Percentiles rank a stretch among this genome's conserved stretches.
These are phyloP conservation scores for Drosophila ananassae DNA, from an alignment of 1,140 invertebrate genomes.

Conservation along the genomic window DNA sequence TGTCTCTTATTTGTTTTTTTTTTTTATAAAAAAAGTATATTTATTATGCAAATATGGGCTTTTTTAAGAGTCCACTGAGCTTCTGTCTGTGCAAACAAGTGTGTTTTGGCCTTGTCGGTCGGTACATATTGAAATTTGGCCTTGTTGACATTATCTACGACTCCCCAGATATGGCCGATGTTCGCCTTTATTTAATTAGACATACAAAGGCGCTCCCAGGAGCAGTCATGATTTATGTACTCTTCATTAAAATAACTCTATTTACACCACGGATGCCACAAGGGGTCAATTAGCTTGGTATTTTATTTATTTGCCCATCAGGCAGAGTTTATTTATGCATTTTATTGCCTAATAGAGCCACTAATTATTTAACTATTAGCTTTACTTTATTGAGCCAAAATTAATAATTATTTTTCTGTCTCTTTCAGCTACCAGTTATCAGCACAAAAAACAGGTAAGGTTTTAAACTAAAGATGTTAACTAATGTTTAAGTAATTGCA, in stretches of 20 bases:
- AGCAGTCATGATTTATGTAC: constrained; percentile 53
- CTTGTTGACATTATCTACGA: constrained; percentile 46
- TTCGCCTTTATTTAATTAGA: constrained; percentile 66
- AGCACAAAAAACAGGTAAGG: too few relatives aligned
- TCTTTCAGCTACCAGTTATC: too few relatives aligned
- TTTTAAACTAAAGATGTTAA: too few relatives aligned
- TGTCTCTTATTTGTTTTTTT: not conserved
- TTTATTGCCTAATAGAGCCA: not conserved
- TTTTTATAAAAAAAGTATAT: constrained; percentile 56
- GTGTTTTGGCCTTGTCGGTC: not conserved
- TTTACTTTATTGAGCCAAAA: too few relatives aligned
- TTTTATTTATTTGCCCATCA: not conserved
- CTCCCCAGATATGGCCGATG: constrained; percentile 17
- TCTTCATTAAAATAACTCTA: constrained; percentile 66
- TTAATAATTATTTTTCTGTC: too few relatives aligned
- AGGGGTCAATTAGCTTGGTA: not conserved
- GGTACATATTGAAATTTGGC: not conserved
- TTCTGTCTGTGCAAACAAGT: not conserved
- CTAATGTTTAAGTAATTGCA: too few relatives aligned
- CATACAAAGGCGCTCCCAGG: constrained; percentile 48
- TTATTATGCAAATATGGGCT: constrained; percentile 62
- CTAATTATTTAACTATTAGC: not conserved
- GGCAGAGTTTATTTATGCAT: not conserved
- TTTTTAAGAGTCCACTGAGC: not conserved
- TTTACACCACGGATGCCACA: not conserved